Base-by-base conservation (phyloP, 2,113 vertebrate genomes). In the Gavialis gangeticus region DNA sequence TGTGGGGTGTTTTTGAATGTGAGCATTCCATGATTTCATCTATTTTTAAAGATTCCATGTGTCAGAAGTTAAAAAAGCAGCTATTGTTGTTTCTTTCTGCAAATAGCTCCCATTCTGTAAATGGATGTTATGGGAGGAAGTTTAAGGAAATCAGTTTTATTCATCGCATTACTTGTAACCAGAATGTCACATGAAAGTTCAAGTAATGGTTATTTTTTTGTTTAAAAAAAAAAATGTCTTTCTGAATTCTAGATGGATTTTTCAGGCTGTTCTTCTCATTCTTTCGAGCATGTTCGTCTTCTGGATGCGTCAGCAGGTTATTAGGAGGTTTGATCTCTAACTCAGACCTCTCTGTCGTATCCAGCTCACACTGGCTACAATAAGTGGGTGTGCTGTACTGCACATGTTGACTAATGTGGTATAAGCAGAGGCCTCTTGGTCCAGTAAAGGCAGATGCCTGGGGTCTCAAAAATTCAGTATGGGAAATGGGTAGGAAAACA, bases 381-480 rank as follows among this genome's bases (percentile, higher is more conserved):
- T 78, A 60, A 67, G 46, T 78, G 78, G 21, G 54, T 79, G 84
- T 63, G 66, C n/a, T 79, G 60, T 67, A 62, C 37, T 66, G 75
- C 62, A 37, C 66, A 62, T 79, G 75, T 75, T 58, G 56, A 86
- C 59, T 86, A 67, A 86, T 75, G 78, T 57, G 58, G 34, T 37
- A 7, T 63, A 56, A 88, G 54, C 73, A 30, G 9, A 8, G 25
- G 87, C 11, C 86, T 13, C 30, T 79, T 14, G 25, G 28, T 90
- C 57, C 85, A 82, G 57, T 25, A 62, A 58, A 96, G 60, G 71
- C 55, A 82, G 13, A 63, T 71, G 46, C 28, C 17, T 76, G 3
- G n/a, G 25, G 87, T 88, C 78, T 73, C 91, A 90, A 75, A 75
- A 86, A 79, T 64, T 66, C 90, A 67, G 69, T 90, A 12, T 83